Base-by-base conservation (phyloP, 2,888 invertebrate species). In the Drosophila tanythrix region DNA sequence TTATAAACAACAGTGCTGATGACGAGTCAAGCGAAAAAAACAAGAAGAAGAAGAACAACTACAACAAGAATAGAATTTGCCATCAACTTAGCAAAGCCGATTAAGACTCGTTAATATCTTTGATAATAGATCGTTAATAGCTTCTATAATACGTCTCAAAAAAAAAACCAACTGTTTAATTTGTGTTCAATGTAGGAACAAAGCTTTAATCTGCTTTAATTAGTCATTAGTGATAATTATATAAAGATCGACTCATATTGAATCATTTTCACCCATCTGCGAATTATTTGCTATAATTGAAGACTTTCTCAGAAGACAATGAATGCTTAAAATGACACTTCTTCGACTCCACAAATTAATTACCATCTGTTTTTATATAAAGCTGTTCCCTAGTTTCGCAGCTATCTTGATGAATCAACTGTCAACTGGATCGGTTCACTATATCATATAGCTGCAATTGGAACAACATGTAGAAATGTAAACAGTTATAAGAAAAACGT, bases 1-100 rank as follows among this genome's bases (percentile, higher is more conserved):
- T 51, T 31, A 35, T 43, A 40, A 18, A 27, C 43, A 33, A 27
- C 43, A 58, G 33, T 43, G 57, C 31, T 57, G 57, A 43, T 43
- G 57, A 43, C 46, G 18, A 57, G 43, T 11, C 11, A 11, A 15
- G 7, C 46, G 15, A 10, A 5, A 40, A 10, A 40, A 46, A 18
- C 2, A 35, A 13, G 5, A 13, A 35, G 13, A 43, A 43, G 2
- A 15, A 25, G 1, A 46, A 46, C 3, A 36, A 15, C 36, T 15
- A 36, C 15, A 46, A 6, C 3, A 25, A 56, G n/a, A 43, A 52
- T 8, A 67, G 46, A 52, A 57, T 15, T 18, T n/a, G n/a, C 18
- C 33, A 55, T 55, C 53, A 53, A 11, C 31, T 33, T 13, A 7
- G 51, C 38, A 21, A 3, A 33, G 15, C 15, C 33, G n/a, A 27